These are phyloP conservation scores for Homarus americanus DNA, from an alignment of 1,140 invertebrate species.

Conservation along the genomic window DNA sequence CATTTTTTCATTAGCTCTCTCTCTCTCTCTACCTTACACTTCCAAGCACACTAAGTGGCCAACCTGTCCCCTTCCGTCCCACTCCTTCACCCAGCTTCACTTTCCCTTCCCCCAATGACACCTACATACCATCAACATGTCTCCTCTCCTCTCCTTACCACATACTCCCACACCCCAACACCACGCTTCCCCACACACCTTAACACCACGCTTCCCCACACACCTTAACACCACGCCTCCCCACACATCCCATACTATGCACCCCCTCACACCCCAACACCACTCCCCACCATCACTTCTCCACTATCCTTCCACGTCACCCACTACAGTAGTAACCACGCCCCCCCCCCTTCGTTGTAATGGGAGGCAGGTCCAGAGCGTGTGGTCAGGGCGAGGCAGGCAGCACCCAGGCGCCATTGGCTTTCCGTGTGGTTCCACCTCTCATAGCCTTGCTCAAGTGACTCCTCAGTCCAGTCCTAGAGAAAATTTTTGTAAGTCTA, in stretches of 20 bases:
- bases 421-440: constrained; percentile 37
- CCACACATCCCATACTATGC: background rate
- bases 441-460: constrained; percentile 71
- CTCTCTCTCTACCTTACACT: no score
- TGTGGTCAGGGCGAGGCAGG: background rate
- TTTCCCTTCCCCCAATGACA: background rate
- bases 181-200: no score
- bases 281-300: no score
- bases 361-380: constrained; percentile 3
- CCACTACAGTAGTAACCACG: no score
- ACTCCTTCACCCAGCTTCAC: no score
- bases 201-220: no score
- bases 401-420: background rate
- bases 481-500: constrained; percentile 74
- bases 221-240: background rate
- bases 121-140: constrained; percentile 13
- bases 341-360: no score
- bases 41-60: no score
- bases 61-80: no score
- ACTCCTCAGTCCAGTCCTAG: constrained; percentile 58
- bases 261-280: background rate
- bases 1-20: background rate
- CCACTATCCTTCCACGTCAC: background rate
- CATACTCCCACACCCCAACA: no score
- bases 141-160: background rate